Percentiles rank a stretch among this genome's conserved stretches.
phyloP scores from a whole-genome alignment of 2,113 vertebrate genomes.

The Dipodomys ordii region DNA sequence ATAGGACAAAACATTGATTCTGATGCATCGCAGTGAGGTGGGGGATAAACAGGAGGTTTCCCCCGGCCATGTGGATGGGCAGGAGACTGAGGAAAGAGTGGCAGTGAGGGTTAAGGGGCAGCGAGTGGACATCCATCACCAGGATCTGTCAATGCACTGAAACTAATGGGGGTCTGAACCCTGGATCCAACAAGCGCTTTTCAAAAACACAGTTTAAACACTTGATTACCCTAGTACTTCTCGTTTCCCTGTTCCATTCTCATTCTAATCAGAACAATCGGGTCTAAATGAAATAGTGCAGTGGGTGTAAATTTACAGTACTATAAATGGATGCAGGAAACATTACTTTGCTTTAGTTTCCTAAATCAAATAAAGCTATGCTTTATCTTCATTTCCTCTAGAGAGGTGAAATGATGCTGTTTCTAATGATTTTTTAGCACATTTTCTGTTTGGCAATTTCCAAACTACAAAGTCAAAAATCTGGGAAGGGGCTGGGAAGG shows the following conservation, averaged over 20 bases:
- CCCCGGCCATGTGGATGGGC: no score
- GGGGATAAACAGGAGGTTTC: no score
- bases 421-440: neutral
- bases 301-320: neutral
- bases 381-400: neutral
- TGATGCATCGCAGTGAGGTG: no score
- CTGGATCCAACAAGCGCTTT: no score
- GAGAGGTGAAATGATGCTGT: neutral
- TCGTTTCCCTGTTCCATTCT: neutral
- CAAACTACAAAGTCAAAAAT: neutral
- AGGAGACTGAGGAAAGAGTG: no score
- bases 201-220: neutral
- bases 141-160: neutral
- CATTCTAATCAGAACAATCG: neutral
- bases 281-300: neutral
- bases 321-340: no score
- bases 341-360: neutral
- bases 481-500: neutral
- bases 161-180: neutral
- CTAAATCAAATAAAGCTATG: neutral
- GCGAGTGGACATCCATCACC: no score
- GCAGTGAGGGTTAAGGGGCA: no score
- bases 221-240: neutral
- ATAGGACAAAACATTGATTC: no score
- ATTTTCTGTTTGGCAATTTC: neutral